Evolutionary conservation across 2,888 invertebrate genomes (phyloP).

Genomic region (Diploptera punctata): DNA sequence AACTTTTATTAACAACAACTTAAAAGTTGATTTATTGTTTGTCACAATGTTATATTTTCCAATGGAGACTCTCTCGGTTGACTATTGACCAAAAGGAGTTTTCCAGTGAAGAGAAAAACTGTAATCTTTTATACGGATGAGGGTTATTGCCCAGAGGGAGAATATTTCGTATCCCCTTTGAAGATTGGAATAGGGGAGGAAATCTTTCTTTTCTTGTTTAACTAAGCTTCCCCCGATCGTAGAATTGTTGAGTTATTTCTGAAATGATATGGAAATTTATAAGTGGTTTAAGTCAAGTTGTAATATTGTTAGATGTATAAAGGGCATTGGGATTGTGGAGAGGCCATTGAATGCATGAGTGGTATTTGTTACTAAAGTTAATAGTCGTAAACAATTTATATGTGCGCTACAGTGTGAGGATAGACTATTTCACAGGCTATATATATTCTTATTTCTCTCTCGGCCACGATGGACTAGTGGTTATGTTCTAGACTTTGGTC

Average conservation of each 20-base stretch:
- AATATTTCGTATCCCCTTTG: conserved; percentile 16
- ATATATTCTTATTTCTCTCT: no score
- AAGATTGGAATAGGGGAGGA: neutral
- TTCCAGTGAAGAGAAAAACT: neutral
- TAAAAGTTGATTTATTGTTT: no score
- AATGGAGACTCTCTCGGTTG: no score
- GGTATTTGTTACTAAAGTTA: no score
- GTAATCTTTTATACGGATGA: conserved; percentile 13
- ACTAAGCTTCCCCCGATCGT: conserved; percentile 5
- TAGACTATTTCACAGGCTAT: no score
- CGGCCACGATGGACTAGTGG: no score
- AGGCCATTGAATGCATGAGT: neutral
- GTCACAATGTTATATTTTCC: no score
- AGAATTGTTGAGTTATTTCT: neutral
- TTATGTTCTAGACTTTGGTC: no score
- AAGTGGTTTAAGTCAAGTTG: conserved; percentile 1
- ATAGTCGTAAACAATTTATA: no score
- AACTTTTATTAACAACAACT: no score
- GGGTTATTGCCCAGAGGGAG: conserved; percentile 14
- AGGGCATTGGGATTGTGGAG: neutral
- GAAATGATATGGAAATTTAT: conserved; percentile 18
- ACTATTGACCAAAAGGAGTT: no score
- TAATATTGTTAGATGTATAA: neutral
- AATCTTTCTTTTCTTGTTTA: conserved; percentile 16
- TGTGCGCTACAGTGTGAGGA: no score